Conservation (phyloP, 2,888 invertebrate species). For the Agriopis leucophaearia region DNA sequence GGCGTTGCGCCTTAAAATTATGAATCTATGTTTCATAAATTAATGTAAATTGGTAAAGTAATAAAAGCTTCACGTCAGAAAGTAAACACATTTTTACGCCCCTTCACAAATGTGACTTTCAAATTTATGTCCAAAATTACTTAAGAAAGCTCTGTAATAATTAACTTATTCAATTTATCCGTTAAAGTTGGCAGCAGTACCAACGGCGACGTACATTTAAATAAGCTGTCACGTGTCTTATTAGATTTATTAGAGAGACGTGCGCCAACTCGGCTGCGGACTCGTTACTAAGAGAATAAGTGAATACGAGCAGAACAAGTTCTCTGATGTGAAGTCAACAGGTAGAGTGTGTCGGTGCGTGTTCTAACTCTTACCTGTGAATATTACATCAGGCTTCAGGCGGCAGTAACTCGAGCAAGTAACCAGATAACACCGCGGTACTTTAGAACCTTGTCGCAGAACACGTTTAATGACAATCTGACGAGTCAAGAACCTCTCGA, state of each 20-base stretch:
- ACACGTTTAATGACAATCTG: slow-evolving; percentile 3
- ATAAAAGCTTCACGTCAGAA: too few relatives aligned
- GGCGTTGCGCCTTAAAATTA: too few relatives aligned
- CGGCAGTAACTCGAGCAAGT: neutral
- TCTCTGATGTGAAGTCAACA: slow-evolving; percentile 15
- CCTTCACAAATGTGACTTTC: too few relatives aligned
- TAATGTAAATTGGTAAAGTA: too few relatives aligned
- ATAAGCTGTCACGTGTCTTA: slow-evolving; percentile 15
- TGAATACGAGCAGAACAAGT: neutral
- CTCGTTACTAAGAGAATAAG: slow-evolving; percentile 9
- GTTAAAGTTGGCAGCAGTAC: slow-evolving; percentile 1
- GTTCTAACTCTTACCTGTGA: slow-evolving; percentile 9
- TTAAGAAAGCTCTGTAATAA: neutral
- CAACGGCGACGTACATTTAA: neutral
- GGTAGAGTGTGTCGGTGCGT: slow-evolving; percentile 3
- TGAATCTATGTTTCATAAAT: too few relatives aligned
- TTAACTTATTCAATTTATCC: slow-evolving; percentile 7
- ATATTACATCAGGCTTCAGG: slow-evolving; percentile 10
- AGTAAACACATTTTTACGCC: too few relatives aligned
- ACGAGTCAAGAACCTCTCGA: neutral
- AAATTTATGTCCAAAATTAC: too few relatives aligned
- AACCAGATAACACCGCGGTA: neutral
- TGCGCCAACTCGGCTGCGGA: slow-evolving; percentile 1
- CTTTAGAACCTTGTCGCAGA: neutral
- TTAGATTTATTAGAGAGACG: slow-evolving; percentile 14